phyloP scores from a whole-genome alignment of 2,888 invertebrate species.

The Patella pellucida region DNA sequence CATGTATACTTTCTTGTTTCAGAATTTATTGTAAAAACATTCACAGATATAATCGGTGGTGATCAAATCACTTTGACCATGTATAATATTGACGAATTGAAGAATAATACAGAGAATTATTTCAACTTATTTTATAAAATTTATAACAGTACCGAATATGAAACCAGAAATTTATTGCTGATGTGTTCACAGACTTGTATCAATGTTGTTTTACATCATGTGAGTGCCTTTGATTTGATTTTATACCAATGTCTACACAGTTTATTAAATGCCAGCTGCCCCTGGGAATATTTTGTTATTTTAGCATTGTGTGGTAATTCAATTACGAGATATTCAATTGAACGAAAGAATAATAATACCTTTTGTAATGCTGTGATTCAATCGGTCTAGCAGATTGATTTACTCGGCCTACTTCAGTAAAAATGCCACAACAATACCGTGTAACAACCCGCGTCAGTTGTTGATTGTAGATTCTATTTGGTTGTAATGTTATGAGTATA shows the following conservation, averaged over 20 bases:
- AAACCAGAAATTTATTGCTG: not conserved
- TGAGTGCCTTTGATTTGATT: not conserved
- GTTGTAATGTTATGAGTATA: too few species aligned
- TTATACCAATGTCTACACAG: not conserved
- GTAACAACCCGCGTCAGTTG: too few species aligned
- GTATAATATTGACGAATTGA: not conserved
- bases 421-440: too few species aligned
- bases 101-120: not conserved
- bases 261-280: too few species aligned
- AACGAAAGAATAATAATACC: too few species aligned
- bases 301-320: too few species aligned
- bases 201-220: not conserved
- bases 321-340: too few species aligned
- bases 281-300: too few species aligned
- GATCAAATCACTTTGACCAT: not conserved
- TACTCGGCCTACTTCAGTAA: too few species aligned
- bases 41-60: not conserved
- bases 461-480: too few species aligned
- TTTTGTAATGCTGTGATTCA: too few species aligned
- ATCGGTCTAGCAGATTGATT: too few species aligned
- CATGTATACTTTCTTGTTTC: not conserved
- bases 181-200: slow-evolving; percentile 5
- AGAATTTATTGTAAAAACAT: not conserved
- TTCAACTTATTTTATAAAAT: not conserved
- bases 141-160: not conserved